Evolutionary conservation across 2,888 invertebrate genomes (phyloP), one percentile per base, ranked within the genome.

Genomic region (Branchellion lobata): DNA sequence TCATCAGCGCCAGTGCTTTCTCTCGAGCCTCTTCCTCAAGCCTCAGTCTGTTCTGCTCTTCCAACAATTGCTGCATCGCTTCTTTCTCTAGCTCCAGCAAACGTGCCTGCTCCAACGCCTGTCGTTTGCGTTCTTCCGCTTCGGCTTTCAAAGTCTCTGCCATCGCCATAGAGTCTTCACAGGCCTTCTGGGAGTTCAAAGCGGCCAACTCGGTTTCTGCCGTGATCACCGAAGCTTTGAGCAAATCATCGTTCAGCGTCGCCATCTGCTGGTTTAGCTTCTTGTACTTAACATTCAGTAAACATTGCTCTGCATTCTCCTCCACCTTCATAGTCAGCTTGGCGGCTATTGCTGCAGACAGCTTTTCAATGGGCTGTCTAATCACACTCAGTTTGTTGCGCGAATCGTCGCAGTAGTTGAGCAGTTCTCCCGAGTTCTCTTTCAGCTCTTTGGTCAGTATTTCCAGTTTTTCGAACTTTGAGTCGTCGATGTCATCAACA

Each of bases 171-270:
- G 81, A 73, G 24, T 79, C 79, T 11, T 51, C 81, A 29, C 72
- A 72, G 33, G 74, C 81, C 51, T 79, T 71, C 27, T 65, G 73
- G 11, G 81, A 79, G 18, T 53, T 61, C 21, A 81, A 27, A 21
- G 75, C 73, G 1, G 79, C 81, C 27, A 72, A 31, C 40, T 81
- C 81, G 8, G 81, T 79, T 61, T 79, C 53, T 27, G 79, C 75
- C 5, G 72, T 51, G 11, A 74, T 47, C 40, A 79, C 68, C 24
- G 68, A 72, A 1, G 68, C 69, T 33, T 74, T 51, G 1, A 81
- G 34, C 34, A 81, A 34, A 21, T 79, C 78, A 18, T 72, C 79
- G 53, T 81, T 79, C 21, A 81, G 57, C 27, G 29, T 27, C 21
- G 79, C 79, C 36, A 81, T 73, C 53, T 81, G 81, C 14, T 33